Base-by-base conservation (phyloP, 2,888 invertebrate genomes). In the Silvanus unidentatus region DNA sequence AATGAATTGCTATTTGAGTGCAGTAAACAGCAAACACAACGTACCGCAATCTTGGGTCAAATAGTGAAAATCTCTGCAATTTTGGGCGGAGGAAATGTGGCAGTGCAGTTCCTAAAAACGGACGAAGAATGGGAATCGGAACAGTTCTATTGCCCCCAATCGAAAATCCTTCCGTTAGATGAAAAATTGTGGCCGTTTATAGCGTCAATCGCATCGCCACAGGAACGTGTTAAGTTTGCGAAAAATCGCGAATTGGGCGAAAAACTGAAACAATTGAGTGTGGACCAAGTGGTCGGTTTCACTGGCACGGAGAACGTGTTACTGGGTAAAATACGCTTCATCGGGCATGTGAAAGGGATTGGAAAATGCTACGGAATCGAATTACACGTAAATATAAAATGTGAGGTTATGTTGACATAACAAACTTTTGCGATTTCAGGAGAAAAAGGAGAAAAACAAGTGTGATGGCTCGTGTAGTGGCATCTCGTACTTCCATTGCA, bases 321-420 rank as follows among this genome's bases (percentile, higher is more conserved):
- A 37, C 58, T 70, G 41, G 71, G 75, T 16, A 71, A 72, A 49
- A 74, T 80, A 40, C 73, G 73, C 53, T 79, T 73, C 57, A 76
- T 79, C 55, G 80, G 80, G 27, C 64, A 68, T 39, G 77, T 78
- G 41, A 64, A 69, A 45, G 75, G 79, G 48, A 64, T 78, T 42
- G 77, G 79, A 51, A 74, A 75, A 59, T 77, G 76, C 60, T 75
- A 76, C 62, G 79, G 78, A 38, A 68, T 80, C 48, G 76, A 78
- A 58, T 58, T 80, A 57, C 68, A 77, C 74, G 80, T 80, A 69
- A 72, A 66, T 65, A n/a, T n/a, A n/a, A 42, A 29, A 10, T 16
- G 22, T 39, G 22, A 14, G 14, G 2, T 43, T 34, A 28, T 45
- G 16, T 46, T 40, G 34, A n/a, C 14, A 42, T 16, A 35, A 12